Base-by-base conservation (phyloP, 2,888 invertebrate genomes). In the Heterodera filipjevi region DNA sequence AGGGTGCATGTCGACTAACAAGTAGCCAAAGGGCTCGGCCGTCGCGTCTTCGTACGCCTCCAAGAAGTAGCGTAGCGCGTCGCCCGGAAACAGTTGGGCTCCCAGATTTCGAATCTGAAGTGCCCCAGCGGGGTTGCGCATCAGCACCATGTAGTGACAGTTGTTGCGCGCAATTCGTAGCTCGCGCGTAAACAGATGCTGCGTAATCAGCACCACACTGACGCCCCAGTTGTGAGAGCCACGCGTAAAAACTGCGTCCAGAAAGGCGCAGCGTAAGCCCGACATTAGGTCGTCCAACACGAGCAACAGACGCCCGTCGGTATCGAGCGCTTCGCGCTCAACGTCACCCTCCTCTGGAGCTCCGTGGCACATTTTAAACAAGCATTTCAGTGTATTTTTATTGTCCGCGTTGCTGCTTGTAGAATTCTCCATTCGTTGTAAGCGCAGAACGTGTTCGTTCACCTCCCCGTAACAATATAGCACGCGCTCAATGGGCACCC, bases 111-210 rank as follows among this genome's bases (percentile, higher is more conserved):
- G 75, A 19, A 79, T 33, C 46, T 79, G 79, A 30, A 79, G 49
- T 27, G 46, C 79, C 6, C 79, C 79, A 19, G 78, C 79, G 59
- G 79, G 79, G 30, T 79, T 79, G n/a, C 79, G 77, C 79, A 79
- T 79, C 19, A 79, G 49, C 59, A 79, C 77, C 39, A 79, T 16
- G 35, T 79, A 79, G 46, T 79, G 79, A 3, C 79, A 66, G 44
- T 78, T 78, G 30, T 59, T 59, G 27, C 79, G 76, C 6, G 79
- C 79, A 27, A 77, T 79, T 8, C 73, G 72, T n/a, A 79, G n/a
- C 46, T 79, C 72, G 27, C 33, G 71, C 3, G 68, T 53, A 30
- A 79, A 79, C 22, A 71, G n/a, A n/a, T n/a, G n/a, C n/a, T n/a
- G n/a, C n/a, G n/a, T n/a, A n/a, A n/a, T n/a, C n/a, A n/a, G n/a